Conservation (phyloP, 2,888 invertebrate species). For the Atrina japonica region DNA sequence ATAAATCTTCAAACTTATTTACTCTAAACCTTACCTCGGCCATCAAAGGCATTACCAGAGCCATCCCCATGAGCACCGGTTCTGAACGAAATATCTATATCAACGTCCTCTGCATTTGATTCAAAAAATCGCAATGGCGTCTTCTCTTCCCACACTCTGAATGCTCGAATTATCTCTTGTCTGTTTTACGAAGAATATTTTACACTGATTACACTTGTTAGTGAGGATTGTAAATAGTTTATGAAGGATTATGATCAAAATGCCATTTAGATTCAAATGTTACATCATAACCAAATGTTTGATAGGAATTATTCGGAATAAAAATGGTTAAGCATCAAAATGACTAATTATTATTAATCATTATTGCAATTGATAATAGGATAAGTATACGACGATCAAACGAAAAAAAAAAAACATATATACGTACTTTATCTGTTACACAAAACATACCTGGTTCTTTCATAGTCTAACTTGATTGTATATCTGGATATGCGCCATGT, state of each 20-base stretch:
- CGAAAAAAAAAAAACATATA: background rate
- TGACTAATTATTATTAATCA: too few species aligned
- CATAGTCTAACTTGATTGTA: background rate
- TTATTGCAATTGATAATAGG: too few species aligned
- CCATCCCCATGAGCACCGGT: slow-evolving; percentile 70
- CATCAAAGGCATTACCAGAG: slow-evolving; percentile 71
- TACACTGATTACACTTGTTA: background rate
- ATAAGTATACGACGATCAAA: too few species aligned
- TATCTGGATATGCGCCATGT: slow-evolving; percentile 53
- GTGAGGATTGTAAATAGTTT: too few species aligned
- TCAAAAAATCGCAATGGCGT: slow-evolving; percentile 20
- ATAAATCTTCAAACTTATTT: background rate
- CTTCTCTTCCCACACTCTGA: slow-evolving; percentile 24
- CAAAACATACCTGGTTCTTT: slow-evolving; percentile 8
- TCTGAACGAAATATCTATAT: slow-evolving; percentile 71
- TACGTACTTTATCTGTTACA: too few species aligned
- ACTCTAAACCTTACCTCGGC: slow-evolving; percentile 70
- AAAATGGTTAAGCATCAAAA: too few species aligned
- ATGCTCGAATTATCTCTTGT: slow-evolving; percentile 6
- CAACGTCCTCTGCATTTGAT: slow-evolving; percentile 35
- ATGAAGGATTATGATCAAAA: too few species aligned
- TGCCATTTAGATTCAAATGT: too few species aligned
- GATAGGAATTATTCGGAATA: too few species aligned
- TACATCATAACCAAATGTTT: too few species aligned
- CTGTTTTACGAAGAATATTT: too few species aligned